These are phyloP conservation scores for Salvelinus namaycush DNA, from an alignment of 2,113 vertebrate genomes.

Conservation along the genomic window DNA sequence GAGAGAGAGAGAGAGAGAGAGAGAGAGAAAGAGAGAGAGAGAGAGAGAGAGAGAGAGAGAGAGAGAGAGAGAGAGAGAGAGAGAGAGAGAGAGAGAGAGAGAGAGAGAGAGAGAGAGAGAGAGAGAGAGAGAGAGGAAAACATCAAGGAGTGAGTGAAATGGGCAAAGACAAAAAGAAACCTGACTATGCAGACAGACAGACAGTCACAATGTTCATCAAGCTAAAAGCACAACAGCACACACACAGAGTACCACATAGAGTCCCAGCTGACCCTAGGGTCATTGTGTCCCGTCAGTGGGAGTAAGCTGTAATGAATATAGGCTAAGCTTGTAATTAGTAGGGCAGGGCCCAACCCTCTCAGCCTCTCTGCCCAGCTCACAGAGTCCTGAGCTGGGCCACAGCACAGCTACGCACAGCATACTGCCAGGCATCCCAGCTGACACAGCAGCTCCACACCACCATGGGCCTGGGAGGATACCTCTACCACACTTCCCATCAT, in stretches of 20 bases:
- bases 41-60: neutral
- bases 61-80: neutral
- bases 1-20: neutral
- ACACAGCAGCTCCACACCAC: slow-evolving; percentile 18
- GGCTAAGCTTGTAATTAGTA: slow-evolving; percentile 50
- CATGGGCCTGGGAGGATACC: too few relatives aligned
- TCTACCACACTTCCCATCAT: slow-evolving; percentile 42
- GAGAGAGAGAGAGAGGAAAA: neutral
- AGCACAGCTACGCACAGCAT: slow-evolving; percentile 12
- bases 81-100: neutral
- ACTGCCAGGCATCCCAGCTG: slow-evolving; percentile 42
- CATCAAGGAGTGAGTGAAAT: neutral
- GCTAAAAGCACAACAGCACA: neutral
- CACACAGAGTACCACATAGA: neutral
- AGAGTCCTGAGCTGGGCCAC: neutral
- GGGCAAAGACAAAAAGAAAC: neutral
- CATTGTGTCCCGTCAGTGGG: slow-evolving; percentile 13
- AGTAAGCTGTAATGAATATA: slow-evolving; percentile 46
- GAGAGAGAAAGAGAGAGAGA: neutral
- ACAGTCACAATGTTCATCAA: slow-evolving; percentile 2
- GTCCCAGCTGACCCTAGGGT: slow-evolving; percentile 18
- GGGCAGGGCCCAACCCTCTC: neutral
- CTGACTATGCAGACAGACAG: neutral
- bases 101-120: neutral
- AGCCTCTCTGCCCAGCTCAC: neutral